These are phyloP conservation scores for Drosophila baimaii DNA, from an alignment of 1,140 invertebrate species.

Conservation along the genomic window DNA sequence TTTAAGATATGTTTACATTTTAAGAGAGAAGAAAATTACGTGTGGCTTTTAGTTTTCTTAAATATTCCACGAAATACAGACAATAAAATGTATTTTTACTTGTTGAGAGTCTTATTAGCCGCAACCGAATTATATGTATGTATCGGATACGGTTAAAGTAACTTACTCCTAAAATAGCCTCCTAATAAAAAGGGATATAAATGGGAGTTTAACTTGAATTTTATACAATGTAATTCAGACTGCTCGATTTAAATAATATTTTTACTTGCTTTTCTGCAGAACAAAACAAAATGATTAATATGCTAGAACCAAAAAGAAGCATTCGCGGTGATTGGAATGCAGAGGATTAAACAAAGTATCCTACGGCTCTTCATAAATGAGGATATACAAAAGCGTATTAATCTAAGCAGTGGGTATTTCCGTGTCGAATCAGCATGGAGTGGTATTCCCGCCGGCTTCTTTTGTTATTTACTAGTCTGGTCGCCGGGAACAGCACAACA, in stretches of 20 bases:
- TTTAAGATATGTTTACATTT: background rate
- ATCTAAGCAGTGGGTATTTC: constrained; percentile 16
- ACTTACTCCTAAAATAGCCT: no score
- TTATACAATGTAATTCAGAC: background rate
- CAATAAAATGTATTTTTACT: no score
- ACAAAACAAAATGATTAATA: background rate
- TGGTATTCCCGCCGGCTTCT: background rate
- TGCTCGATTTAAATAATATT: background rate
- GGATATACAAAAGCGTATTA: constrained; percentile 6
- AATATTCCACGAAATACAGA: no score
- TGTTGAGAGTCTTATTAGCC: background rate
- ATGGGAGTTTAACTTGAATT: background rate
- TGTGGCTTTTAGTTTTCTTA: background rate
- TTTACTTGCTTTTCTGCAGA: background rate
- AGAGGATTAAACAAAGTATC: background rate
- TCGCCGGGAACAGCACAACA: constrained; percentile 25
- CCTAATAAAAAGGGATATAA: background rate
- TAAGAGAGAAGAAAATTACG: background rate
- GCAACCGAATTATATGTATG: no score
- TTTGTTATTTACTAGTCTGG: constrained; percentile 49
- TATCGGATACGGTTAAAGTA: no score
- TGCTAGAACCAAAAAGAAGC: background rate
- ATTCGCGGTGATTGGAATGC: background rate
- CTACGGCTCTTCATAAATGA: background rate
- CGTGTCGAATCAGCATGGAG: constrained; percentile 7